These are phyloP conservation scores for Hoplias malabaricus DNA, from an alignment of 2,113 vertebrate genomes.

Conservation along the genomic window DNA sequence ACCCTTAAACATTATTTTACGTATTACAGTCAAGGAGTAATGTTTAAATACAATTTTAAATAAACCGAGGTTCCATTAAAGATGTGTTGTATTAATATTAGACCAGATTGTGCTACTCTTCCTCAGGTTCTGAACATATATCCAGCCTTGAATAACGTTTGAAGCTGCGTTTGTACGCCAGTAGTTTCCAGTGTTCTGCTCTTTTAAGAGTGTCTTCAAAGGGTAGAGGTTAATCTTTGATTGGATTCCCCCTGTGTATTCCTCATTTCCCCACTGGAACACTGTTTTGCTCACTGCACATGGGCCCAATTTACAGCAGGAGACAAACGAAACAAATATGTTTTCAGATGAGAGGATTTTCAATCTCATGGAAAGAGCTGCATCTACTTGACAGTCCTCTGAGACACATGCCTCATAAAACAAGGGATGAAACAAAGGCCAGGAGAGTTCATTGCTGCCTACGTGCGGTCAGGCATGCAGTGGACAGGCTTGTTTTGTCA, in stretches of 20 bases:
- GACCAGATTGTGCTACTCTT: too few relatives aligned
- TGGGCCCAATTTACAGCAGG: conserved; percentile 15
- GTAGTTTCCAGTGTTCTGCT: not conserved
- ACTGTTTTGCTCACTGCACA: not conserved
- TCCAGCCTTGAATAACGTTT: not conserved
- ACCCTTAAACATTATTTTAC: too few relatives aligned
- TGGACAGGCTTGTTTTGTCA: not conserved
- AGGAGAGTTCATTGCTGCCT: not conserved
- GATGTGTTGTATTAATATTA: too few relatives aligned
- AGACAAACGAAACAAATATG: conserved; percentile 28
- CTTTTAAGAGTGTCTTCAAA: not conserved
- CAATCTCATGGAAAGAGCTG: conserved; percentile 1
- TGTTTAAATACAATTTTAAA: too few relatives aligned
- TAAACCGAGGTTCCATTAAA: too few relatives aligned
- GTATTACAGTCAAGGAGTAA: too few relatives aligned
- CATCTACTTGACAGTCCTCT: conserved; percentile 9
- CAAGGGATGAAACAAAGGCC: not conserved
- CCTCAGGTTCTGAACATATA: too few relatives aligned
- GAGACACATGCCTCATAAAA: conserved; percentile 4
- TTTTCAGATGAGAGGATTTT: conserved; percentile 17
- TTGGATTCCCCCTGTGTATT: conserved; percentile 19
- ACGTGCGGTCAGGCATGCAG: not conserved
- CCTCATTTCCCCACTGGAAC: conserved; percentile 3
- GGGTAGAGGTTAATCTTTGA: conserved; percentile 10
- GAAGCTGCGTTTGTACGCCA: not conserved